phyloP scores from a whole-genome alignment of 2,888 invertebrate species.

The Drosophila eohydei region DNA sequence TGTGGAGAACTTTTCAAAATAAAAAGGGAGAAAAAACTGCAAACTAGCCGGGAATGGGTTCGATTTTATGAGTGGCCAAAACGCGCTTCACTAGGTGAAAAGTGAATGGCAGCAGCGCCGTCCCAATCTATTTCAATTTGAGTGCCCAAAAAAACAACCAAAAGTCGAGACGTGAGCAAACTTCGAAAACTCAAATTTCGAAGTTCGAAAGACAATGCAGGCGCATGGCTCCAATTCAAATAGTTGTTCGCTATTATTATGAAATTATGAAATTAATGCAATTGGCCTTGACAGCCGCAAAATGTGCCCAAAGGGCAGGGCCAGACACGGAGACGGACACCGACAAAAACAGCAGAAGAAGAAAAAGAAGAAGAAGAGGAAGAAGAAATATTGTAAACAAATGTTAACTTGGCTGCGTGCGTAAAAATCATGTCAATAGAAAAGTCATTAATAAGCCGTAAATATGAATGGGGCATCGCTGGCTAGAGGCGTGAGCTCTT shows the following conservation, averaged over 20 bases:
- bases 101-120: conserved; percentile 64
- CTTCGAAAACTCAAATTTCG: conserved; percentile 5
- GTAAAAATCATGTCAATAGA: conserved; percentile 75
- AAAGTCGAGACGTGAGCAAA: conserved; percentile 56
- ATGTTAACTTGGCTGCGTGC: conserved; percentile 61
- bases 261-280: conserved; percentile 75
- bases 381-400: conserved; percentile 14
- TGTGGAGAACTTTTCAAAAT: conserved; percentile 47
- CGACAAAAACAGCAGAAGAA: neutral
- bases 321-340: neutral
- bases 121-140: conserved; percentile 53
- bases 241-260: conserved; percentile 39
- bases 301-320: conserved; percentile 42
- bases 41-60: conserved; percentile 49
- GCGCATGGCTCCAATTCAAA: conserved; percentile 32
- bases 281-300: conserved; percentile 72
- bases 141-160: conserved; percentile 16
- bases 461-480: conserved; percentile 42
- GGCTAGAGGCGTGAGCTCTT: conserved; percentile 50
- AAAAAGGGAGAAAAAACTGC: conserved; percentile 23
- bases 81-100: conserved; percentile 69
- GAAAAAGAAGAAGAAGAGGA: neutral
- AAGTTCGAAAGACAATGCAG: conserved; percentile 48
- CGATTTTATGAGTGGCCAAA: conserved; percentile 64
- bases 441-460: conserved; percentile 67